Percentiles rank a stretch among this genome's conserved stretches.
These are phyloP conservation scores for Acrossocheilus fasciatus DNA, from an alignment of 2,797 vertebrate species.

Conservation along the genomic window DNA sequence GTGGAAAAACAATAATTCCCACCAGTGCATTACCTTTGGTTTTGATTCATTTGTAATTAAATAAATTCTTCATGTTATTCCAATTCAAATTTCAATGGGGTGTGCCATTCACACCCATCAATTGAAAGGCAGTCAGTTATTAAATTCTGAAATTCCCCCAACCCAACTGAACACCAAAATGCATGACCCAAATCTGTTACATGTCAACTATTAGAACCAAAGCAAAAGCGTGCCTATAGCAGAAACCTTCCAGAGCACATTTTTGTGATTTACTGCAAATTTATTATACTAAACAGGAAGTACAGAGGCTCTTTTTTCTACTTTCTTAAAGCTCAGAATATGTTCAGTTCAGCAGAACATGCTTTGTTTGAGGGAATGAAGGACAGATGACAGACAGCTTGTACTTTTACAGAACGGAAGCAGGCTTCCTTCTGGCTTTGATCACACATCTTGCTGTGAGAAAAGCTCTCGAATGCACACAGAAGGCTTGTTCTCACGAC, in stretches of 20 bases:
- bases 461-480: constrained; percentile 33
- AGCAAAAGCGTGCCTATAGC: neutral
- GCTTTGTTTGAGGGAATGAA: constrained; percentile 47
- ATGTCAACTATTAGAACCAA: neutral
- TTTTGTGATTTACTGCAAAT: neutral
- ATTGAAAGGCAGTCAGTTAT: neutral
- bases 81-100: neutral
- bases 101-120: neutral
- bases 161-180: neutral
- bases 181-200: neutral
- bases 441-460: constrained; percentile 42
- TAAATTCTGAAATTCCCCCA: neutral
- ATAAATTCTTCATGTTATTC: neutral
- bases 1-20: neutral
- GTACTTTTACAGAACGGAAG: constrained; percentile 42
- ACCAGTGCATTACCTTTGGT: neutral
- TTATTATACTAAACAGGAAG: constrained; percentile 23
- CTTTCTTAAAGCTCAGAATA: constrained; percentile 23
- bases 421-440: constrained; percentile 40
- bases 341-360: constrained; percentile 42
- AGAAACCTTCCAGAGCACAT: neutral
- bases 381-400: constrained; percentile 50
- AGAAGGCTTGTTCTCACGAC: constrained; percentile 37
- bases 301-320: neutral
- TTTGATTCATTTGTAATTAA: neutral